Evolutionary conservation across 2,888 invertebrate species (phyloP).

Genomic region (Lingula anatina): DNA sequence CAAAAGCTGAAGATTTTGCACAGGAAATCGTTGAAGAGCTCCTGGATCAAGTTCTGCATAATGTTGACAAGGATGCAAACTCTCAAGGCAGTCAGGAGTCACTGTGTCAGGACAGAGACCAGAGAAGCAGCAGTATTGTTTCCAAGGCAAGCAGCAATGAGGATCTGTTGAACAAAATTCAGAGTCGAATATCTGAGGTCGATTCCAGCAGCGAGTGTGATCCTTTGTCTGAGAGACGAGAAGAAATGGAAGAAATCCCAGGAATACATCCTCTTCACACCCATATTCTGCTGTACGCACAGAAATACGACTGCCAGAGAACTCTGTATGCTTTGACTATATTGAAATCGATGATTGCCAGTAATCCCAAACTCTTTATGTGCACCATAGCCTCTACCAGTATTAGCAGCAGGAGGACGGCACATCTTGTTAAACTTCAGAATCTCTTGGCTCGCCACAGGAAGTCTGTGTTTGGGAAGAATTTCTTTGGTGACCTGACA

Average conservation of each 20-base stretch:
- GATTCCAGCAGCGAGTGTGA: not conserved
- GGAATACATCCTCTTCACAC: constrained; percentile 72
- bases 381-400: constrained; percentile 73
- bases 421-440: constrained; percentile 55
- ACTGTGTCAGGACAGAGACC: not conserved
- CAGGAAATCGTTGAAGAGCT: constrained; percentile 2
- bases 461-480: constrained; percentile 69
- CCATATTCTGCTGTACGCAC: constrained; percentile 76
- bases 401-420: constrained; percentile 54
- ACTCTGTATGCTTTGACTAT: constrained; percentile 71
- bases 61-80: not conserved
- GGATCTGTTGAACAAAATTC: not conserved
- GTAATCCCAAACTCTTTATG: constrained; percentile 69
- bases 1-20: constrained; percentile 6
- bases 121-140: not conserved
- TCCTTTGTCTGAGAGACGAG: not conserved
- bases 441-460: constrained; percentile 69
- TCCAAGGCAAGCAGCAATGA: not conserved
- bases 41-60: not conserved
- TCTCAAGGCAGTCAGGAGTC: not conserved
- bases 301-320: constrained; percentile 71
- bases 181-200: not conserved
- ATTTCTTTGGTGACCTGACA: constrained; percentile 54
- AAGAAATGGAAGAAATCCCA: constrained; percentile 23
- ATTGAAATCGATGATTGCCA: constrained; percentile 66